A percentile compares a stretch with the other conserved stretches of the same genome.
Evolutionary conservation across 1,140 invertebrate species (phyloP).

Genomic region (Pogonomyrmex californicus): DNA sequence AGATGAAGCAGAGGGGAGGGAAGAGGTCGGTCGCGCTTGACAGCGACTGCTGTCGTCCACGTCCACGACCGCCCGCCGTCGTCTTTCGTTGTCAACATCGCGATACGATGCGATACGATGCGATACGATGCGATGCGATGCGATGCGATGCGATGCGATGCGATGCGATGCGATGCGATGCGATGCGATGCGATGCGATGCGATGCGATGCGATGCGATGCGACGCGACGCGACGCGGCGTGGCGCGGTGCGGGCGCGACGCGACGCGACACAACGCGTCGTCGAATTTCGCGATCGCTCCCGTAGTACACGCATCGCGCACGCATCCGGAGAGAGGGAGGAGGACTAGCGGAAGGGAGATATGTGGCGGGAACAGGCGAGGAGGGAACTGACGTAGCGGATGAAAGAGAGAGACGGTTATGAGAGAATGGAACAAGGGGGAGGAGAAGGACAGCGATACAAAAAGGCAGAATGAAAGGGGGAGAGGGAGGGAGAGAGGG

Average conservation of each 20-base stretch:
- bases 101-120: too few relatives aligned
- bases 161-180: too few relatives aligned
- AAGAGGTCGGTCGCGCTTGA: slow-evolving; percentile 26
- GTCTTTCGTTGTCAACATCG: slow-evolving; percentile 30
- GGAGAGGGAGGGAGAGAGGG: slow-evolving; percentile 12
- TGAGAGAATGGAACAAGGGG: slow-evolving; percentile 16
- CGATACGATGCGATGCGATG: too few relatives aligned
- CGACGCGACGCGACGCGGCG: too few relatives aligned
- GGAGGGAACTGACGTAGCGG: not conserved
- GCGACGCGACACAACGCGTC: not conserved
- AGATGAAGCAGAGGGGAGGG: slow-evolving; percentile 13
- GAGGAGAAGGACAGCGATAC: slow-evolving; percentile 30
- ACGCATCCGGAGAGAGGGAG: not conserved
- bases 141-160: too few relatives aligned
- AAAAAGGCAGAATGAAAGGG: not conserved
- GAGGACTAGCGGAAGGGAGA: slow-evolving; percentile 8
- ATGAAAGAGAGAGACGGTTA: not conserved
- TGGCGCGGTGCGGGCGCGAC: too few relatives aligned
- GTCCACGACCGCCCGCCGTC: slow-evolving; percentile 2
- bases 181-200: too few relatives aligned
- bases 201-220: too few relatives aligned
- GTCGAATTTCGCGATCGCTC: slow-evolving; percentile 32
- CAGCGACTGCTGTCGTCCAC: slow-evolving; percentile 9
- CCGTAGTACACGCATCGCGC: slow-evolving; percentile 10
- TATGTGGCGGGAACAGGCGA: not conserved